Evolutionary conservation across 1,140 invertebrate genomes (phyloP).

Genomic region (Pseudomyrmex cubaensis): DNA sequence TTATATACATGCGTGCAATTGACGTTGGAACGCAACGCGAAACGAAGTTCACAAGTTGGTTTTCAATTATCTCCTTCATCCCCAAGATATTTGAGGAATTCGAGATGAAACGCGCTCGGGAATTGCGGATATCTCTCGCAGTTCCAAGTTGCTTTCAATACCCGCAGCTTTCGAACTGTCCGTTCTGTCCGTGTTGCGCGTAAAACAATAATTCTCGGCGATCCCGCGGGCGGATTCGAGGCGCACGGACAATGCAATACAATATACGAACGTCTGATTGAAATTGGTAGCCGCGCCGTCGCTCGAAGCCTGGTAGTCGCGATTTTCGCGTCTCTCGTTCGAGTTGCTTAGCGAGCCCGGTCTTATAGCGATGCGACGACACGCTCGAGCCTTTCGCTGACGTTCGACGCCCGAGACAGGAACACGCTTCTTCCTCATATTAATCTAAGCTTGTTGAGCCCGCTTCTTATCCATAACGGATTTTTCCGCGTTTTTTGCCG

Average conservation of each 20-base stretch:
- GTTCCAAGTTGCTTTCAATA: slow-evolving; percentile 3
- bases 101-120: not conserved
- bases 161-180: slow-evolving; percentile 8
- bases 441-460: slow-evolving; percentile 60
- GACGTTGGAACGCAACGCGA: not conserved
- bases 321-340: not conserved
- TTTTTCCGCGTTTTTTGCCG: slow-evolving; percentile 60
- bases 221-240: not conserved
- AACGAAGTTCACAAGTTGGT: not conserved
- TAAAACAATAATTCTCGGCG: not conserved
- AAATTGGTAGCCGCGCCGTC: slow-evolving; percentile 37
- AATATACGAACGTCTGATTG: slow-evolving; percentile 12
- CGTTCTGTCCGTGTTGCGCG: not conserved
- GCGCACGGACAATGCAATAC: not conserved
- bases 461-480: slow-evolving; percentile 64
- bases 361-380: not conserved
- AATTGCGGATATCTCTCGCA: not conserved
- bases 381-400: slow-evolving; percentile 52
- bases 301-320: slow-evolving; percentile 9
- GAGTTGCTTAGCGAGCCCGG: not conserved
- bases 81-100: not conserved
- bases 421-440: slow-evolving; percentile 61
- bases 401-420: slow-evolving; percentile 56
- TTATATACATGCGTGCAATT: not conserved
- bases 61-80: not conserved